phyloP scores from a whole-genome alignment of 2,888 invertebrate genomes.

The Mycalesis mineus region DNA sequence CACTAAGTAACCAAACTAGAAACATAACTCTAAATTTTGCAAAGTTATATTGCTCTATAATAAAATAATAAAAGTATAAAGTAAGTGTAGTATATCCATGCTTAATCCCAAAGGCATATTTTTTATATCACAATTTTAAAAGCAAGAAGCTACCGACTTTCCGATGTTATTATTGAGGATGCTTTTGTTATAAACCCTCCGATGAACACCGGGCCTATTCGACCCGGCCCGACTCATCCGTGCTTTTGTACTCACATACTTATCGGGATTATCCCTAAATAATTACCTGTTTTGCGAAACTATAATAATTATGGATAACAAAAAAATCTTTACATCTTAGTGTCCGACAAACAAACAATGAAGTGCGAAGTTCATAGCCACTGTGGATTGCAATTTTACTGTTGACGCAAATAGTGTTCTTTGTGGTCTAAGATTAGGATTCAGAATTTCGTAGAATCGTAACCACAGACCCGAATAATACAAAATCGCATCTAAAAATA shows the following conservation, averaged over 20 bases:
- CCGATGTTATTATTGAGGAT: conserved; percentile 64
- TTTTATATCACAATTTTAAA: conserved; percentile 58
- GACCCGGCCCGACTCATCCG: conserved; percentile 47
- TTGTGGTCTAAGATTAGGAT: background rate
- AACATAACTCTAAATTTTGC: too few species aligned
- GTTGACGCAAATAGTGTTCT: conserved; percentile 38
- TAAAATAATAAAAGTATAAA: conserved; percentile 11
- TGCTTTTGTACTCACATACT: conserved; percentile 55
- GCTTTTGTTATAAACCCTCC: conserved; percentile 59
- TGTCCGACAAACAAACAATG: conserved; percentile 53
- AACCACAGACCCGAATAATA: background rate
- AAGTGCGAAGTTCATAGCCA: conserved; percentile 38
- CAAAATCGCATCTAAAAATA: too few species aligned
- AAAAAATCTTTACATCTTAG: conserved; percentile 53
- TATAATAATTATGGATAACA: conserved; percentile 62
- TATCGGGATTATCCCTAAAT: conserved; percentile 64
- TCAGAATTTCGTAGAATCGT: background rate
- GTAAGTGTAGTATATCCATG: conserved; percentile 25
- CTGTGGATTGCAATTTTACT: conserved; percentile 32
- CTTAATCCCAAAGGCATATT: conserved; percentile 39
- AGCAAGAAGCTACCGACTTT: conserved; percentile 77
- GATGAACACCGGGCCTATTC: conserved; percentile 56
- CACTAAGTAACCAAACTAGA: too few species aligned
- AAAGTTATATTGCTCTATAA: background rate
- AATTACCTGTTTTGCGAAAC: conserved; percentile 73